These are phyloP conservation scores for Cossypha niveicapilla DNA, from an alignment of 2,797 vertebrate species.

Conservation along the genomic window DNA sequence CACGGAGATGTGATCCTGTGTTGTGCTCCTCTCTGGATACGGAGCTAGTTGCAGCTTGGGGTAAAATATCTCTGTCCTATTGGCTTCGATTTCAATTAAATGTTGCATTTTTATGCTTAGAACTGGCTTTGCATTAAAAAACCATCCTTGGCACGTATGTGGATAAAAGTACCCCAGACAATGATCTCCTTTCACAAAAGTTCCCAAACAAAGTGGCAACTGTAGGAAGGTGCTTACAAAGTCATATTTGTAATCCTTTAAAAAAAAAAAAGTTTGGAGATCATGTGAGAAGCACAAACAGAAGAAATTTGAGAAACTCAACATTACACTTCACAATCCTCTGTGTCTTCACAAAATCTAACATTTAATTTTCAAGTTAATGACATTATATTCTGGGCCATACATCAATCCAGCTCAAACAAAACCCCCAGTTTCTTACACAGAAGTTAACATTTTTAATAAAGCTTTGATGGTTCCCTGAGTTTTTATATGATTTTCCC, in stretches of 20 bases:
- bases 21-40: fast-evolving
- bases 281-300: not conserved
- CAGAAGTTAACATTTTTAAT: not conserved
- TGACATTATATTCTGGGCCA: not conserved
- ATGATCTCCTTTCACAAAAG: constrained; percentile 20
- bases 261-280: not conserved
- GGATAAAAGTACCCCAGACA: not conserved
- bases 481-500: not conserved
- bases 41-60: not conserved
- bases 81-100: not conserved
- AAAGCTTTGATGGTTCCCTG: not conserved
- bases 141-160: not conserved
- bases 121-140: not conserved
- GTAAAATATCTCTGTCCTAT: not conserved
- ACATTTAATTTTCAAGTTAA: not conserved
- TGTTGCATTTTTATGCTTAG: not conserved
- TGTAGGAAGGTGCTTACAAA: constrained; percentile 13
- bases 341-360: not conserved
- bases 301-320: not conserved
- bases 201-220: not conserved
- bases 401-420: not conserved
- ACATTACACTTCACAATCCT: not conserved
- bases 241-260: constrained; percentile 7
- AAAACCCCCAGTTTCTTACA: not conserved
- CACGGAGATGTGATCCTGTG: fast-evolving